Evolutionary conservation across 2,113 vertebrate species (phyloP).

Genomic region (Pardalotus punctatus): DNA sequence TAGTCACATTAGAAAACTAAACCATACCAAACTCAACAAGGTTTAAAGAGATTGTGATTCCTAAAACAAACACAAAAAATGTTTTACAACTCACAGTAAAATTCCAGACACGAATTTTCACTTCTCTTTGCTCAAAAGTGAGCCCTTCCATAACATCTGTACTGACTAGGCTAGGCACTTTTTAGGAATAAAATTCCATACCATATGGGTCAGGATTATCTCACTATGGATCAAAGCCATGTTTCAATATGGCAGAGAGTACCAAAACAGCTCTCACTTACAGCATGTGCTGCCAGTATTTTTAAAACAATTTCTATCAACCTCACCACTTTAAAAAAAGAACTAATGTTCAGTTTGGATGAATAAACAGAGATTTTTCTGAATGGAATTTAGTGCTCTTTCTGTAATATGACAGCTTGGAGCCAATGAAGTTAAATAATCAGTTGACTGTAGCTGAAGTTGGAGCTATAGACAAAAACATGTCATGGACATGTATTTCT

Average conservation of each 20-base stretch:
- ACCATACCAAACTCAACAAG: neutral
- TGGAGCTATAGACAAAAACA: neutral
- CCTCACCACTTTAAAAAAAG: neutral
- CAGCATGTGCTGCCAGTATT: neutral
- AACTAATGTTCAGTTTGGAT: neutral
- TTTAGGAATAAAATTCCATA: neutral
- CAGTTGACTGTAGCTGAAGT: neutral
- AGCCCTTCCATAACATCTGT: neutral
- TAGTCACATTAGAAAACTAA: neutral
- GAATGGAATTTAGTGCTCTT: neutral
- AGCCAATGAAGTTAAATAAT: neutral
- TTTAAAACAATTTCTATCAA: neutral
- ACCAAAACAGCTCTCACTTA: neutral
- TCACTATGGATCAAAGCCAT: neutral
- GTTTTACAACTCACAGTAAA: neutral
- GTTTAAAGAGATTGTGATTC: neutral
- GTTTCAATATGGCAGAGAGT: neutral
- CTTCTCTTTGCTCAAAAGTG: neutral
- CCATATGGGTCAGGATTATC: neutral
- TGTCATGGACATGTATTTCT: neutral
- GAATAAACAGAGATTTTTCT: neutral
- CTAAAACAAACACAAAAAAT: neutral
- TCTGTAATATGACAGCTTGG: neutral
- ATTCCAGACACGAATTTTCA: neutral
- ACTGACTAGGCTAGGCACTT: neutral